Conservation (phyloP, 2,113 vertebrate species). For the Marcusenius ussheri region DNA sequence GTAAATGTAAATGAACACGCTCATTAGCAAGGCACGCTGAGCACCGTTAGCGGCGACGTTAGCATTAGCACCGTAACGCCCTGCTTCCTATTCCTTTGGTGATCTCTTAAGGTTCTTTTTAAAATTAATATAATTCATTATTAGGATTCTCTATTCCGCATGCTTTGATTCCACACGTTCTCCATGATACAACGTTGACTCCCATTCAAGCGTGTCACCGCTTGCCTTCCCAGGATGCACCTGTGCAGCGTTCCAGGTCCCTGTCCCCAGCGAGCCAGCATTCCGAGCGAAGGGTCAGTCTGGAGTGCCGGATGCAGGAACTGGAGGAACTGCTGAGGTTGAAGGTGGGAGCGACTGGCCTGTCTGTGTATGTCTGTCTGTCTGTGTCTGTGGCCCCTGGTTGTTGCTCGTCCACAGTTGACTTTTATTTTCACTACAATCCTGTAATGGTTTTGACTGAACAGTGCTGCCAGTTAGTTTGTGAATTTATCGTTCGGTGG, state of each 20-base stretch:
- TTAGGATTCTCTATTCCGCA: slow-evolving; percentile 86
- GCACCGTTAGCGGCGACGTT: slow-evolving; percentile 69
- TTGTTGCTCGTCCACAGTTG: no score
- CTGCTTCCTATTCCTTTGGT: slow-evolving; percentile 85
- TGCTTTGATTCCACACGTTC: slow-evolving; percentile 89
- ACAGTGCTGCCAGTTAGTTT: background rate
- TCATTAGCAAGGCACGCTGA: slow-evolving; percentile 98
- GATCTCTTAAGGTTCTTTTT: slow-evolving; percentile 70
- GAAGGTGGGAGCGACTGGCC: slow-evolving; percentile 66
- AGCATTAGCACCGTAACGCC: slow-evolving; percentile 72
- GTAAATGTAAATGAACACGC: slow-evolving; percentile 99
- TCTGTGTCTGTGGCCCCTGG: background rate
- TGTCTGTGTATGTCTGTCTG: background rate
- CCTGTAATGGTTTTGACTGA: background rate
- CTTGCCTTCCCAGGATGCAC: slow-evolving; percentile 76
- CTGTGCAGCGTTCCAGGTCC: slow-evolving; percentile 87
- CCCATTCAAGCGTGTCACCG: slow-evolving; percentile 75
- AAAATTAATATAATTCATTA: slow-evolving; percentile 74
- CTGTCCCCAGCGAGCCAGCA: slow-evolving; percentile 72
- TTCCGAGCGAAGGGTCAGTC: slow-evolving; percentile 56
- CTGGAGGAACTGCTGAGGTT: slow-evolving; percentile 71
- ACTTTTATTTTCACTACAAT: no score
- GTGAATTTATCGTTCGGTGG: background rate
- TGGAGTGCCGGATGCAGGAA: slow-evolving; percentile 68
- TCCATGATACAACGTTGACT: slow-evolving; percentile 69